Evolutionary conservation across 2,113 vertebrate genomes (phyloP).

Genomic region (Malurus cyaneus): DNA sequence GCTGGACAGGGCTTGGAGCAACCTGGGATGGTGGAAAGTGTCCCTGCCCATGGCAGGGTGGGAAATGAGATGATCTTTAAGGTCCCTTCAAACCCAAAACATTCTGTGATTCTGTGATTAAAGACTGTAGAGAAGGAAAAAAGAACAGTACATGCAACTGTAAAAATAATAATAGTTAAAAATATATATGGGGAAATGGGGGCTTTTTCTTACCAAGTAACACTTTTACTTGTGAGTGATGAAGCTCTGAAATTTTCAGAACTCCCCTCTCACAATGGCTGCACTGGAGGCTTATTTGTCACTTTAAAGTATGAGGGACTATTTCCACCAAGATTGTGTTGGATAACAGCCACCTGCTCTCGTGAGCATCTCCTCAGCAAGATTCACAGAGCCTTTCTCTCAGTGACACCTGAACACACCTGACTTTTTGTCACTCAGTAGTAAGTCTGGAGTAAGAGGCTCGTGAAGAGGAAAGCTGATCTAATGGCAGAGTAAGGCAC

Average conservation of each 20-base stretch:
- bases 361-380: background rate
- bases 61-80: accelerated
- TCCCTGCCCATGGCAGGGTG: background rate
- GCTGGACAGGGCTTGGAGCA: accelerated
- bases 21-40: accelerated
- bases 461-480: background rate
- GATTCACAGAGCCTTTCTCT: background rate
- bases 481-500: background rate
- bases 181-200: accelerated
- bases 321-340: background rate
- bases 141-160: background rate
- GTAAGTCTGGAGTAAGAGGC: background rate
- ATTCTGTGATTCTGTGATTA: background rate
- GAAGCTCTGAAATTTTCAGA: background rate
- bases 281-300: background rate
- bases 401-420: background rate
- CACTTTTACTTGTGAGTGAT: background rate
- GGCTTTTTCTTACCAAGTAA: background rate
- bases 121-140: background rate
- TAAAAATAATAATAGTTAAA: background rate
- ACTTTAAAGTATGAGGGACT: background rate
- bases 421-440: background rate
- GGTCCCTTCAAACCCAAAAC: background rate
- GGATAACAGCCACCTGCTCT: background rate
- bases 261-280: background rate